Base-by-base conservation (phyloP, 2,888 invertebrate species). In the Chalcis sispes region DNA sequence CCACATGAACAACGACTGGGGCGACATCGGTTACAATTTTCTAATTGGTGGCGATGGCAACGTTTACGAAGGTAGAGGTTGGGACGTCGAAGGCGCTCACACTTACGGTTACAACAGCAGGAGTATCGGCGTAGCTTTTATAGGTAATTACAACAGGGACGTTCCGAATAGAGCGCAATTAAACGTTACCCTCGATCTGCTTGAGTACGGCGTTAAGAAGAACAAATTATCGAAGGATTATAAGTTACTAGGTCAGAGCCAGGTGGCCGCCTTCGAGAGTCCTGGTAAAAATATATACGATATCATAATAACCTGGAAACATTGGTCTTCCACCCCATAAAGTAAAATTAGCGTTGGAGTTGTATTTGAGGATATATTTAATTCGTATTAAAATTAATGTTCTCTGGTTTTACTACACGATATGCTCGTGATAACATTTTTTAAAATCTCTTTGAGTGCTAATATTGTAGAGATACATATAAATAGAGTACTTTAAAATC, bases 41-140 rank as follows among this genome's bases (percentile, higher is more conserved):
- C 88, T 96, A 1, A 91, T 96, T 1, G 95, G 95, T 0, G 95
- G 95, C 3, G 95, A 95, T 84, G 95, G 95, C 0, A 90, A 91
- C 10, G 93, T 92, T 0, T 95, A 95, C 85, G 91, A 91, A 79
- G 95, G 94, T 0, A 91, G 95, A 2, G 94, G 94, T 1, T 96
- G 95, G 95, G 91, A 93, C 79, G 87, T 88, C 75, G 89, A 92
- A 52, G 95, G 95, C 0, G 93, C 95, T 0, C 95, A 95, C 82
- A 91, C 94, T 0, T 90, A 90, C 50, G 84, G 92, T 52, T 94
- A 92, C 84, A 95, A 95, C 84, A 87, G 86, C 15, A 90, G 88
- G 65, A 94, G 94, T 83, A 91, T 95, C 36, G 94, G 93, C 1
- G 92, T 95, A 8, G 93, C 93, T 2, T 94, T 94, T 81, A 92